Evolutionary conservation across 2,113 vertebrate genomes (phyloP).

Genomic region (Stictonetta naevosa): DNA sequence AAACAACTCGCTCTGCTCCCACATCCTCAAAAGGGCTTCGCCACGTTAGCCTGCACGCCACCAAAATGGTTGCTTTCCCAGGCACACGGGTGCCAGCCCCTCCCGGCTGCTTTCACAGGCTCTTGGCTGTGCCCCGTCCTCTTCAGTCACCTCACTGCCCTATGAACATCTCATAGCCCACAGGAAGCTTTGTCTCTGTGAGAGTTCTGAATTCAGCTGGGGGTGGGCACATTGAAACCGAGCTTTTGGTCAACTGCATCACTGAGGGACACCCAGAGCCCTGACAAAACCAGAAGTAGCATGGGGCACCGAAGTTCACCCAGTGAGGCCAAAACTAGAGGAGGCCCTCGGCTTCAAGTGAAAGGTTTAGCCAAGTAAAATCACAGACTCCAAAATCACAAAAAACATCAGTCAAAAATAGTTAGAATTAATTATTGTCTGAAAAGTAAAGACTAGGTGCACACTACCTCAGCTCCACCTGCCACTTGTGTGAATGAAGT

Average conservation of each 20-base stretch:
- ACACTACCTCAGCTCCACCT: not conserved
- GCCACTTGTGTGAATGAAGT: not conserved
- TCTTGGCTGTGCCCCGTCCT: no score
- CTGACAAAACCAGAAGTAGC: rapidly evolving
- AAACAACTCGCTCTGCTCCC: not conserved
- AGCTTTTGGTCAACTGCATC: not conserved
- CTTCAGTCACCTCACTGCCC: not conserved
- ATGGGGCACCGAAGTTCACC: not conserved
- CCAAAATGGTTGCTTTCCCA: no score
- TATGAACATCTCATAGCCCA: rapidly evolving
- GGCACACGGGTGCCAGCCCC: not conserved
- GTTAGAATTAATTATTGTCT: not conserved
- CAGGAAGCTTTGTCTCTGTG: rapidly evolving
- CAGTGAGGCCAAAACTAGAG: not conserved
- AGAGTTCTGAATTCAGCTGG: not conserved
- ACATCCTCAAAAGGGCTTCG: not conserved
- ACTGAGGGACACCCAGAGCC: no score
- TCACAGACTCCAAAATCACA: not conserved
- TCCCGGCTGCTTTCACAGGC: no score
- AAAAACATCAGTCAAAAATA: not conserved
- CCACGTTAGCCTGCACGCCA: rapidly evolving
- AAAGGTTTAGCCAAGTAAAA: not conserved
- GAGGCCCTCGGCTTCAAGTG: not conserved
- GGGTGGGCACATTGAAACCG: no score
- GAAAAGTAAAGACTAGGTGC: not conserved